These are phyloP conservation scores for Macrostomum lignano DNA, from an alignment of 1,140 invertebrate species.

Conservation along the genomic window DNA sequence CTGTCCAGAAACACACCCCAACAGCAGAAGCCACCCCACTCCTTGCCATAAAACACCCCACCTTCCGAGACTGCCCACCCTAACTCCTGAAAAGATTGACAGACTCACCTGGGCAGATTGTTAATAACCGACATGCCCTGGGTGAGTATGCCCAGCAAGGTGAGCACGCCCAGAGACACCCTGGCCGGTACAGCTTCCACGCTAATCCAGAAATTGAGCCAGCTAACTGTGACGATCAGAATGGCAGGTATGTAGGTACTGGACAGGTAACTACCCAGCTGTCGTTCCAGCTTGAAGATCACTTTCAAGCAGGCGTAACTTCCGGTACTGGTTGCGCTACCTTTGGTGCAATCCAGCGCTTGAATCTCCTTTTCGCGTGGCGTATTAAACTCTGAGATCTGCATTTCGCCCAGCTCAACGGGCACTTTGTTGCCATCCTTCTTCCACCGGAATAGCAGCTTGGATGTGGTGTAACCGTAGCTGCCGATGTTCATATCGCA, in stretches of 20 bases:
- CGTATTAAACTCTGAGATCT: conserved; percentile 4
- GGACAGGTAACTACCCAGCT: conserved; percentile 54
- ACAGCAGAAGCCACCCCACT: too few relatives aligned
- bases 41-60: too few relatives aligned
- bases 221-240: conserved; percentile 51
- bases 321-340: conserved; percentile 1
- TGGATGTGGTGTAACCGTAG: conserved; percentile 34
- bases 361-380: background rate
- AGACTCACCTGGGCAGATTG: conserved; percentile 11
- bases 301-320: conserved; percentile 30
- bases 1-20: too few relatives aligned
- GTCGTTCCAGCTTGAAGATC: conserved; percentile 47
- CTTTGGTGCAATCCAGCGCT: conserved; percentile 4
- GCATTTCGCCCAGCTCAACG: background rate
- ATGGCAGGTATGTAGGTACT: conserved; percentile 58
- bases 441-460: conserved; percentile 4
- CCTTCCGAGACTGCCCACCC: too few relatives aligned
- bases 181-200: conserved; percentile 15
- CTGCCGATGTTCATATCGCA: conserved; percentile 50
- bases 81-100: too few relatives aligned
- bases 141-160: conserved; percentile 17
- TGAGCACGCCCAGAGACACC: conserved; percentile 16
- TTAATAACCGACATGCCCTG: conserved; percentile 15
- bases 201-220: conserved; percentile 35
- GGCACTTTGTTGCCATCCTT: background rate